Base-by-base conservation (phyloP, 2,888 invertebrate genomes). In the Tridacna crocea region DNA sequence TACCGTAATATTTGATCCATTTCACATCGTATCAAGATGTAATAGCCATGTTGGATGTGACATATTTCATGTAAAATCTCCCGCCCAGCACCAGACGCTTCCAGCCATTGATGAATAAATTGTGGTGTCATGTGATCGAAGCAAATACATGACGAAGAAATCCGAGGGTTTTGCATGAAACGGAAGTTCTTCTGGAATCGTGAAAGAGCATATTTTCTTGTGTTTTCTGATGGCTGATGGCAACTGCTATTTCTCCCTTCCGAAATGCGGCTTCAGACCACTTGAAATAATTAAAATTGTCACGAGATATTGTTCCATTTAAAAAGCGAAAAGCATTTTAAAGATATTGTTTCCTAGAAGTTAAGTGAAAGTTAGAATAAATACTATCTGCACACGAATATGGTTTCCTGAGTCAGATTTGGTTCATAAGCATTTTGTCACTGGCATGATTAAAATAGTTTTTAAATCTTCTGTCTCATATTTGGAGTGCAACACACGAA, bases 41-140 rank as follows among this genome's bases (percentile, higher is more conserved):
- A 86, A 86, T 86, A 77, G 80, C 83, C 82, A 74, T 80, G 86
- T 84, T 84, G 77, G 78, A 84, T 60, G 80, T 86, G 86, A 86
- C 86, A 86, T 75, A 55, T 84, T 83, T 72, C 80, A 84, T 86
- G 86, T 86, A 86, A 86, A 82, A 78, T 75, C 66, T 77, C 75
- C 77, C 73, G 78, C 60, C 74, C 79, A 66, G 58, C 75, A 73
- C 72, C 70, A 51, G 79, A 70, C 76, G 74, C 75, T 81, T 77
- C 76, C 73, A 68, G 73, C 61, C 84, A 83, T 86, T 86, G 86
- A 86, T 84, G 86, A 86, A 86, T 86, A 86, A 86, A 86, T 86
- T 86, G 82, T 78, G 74, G 78, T 82, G 78, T 86, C 75, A 83
- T 86, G 86, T 82, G 81, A 66, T 36, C 60, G 60, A 77, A 73